Percentiles rank a stretch among this genome's conserved stretches.
Evolutionary conservation across 2,113 vertebrate species (phyloP).

Genomic region (Melanocharis versteri): DNA sequence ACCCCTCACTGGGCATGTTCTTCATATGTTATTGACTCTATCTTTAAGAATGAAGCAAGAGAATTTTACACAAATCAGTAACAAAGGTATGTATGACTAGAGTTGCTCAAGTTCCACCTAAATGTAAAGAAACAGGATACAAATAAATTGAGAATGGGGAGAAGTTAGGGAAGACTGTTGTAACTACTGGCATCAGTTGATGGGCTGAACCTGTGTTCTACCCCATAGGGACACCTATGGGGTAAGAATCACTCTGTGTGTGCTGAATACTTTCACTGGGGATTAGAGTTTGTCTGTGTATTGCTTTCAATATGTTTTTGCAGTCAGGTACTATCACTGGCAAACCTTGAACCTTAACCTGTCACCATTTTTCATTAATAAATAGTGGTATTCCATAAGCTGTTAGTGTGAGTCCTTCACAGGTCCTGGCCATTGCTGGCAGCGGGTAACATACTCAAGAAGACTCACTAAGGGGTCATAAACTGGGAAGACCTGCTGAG

Average conservation of each 20-base stretch:
- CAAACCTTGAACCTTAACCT: neutral
- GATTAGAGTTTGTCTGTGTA: neutral
- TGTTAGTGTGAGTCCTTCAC: neutral
- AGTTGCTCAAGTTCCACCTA: neutral
- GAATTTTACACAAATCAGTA: neutral
- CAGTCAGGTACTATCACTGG: neutral
- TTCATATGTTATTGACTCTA: neutral
- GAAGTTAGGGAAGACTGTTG: neutral
- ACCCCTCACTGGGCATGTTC: neutral
- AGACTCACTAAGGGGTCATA: neutral
- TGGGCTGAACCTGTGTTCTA: neutral
- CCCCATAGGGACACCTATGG: rapidly evolving
- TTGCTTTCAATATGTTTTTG: neutral
- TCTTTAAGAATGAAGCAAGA: neutral
- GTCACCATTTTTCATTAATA: neutral
- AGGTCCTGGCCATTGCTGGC: neutral
- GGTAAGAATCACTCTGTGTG: neutral
- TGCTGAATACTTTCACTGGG: neutral
- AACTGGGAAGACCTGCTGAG: neutral
- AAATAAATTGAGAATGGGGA: neutral
- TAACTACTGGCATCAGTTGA: rapidly evolving
- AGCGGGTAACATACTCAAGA: neutral
- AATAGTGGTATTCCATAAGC: neutral
- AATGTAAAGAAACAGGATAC: neutral
- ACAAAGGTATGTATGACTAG: neutral